phyloP scores from a whole-genome alignment of 1,140 invertebrate species.

The Cotesia chilonis region DNA sequence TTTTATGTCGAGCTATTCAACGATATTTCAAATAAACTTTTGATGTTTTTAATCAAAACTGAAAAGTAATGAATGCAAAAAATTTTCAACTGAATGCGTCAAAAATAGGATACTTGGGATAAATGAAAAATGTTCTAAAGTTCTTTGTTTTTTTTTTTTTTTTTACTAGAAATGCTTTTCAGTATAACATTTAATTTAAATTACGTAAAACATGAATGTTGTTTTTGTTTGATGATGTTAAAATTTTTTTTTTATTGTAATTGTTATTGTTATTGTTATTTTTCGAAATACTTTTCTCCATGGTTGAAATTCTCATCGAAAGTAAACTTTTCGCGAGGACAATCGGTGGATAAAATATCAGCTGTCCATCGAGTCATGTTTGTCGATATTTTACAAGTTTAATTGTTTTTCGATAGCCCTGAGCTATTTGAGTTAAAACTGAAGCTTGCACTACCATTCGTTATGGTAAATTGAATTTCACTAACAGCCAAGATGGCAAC shows the following conservation, averaged over 20 bases:
- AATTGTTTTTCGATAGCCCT: conserved; percentile 62
- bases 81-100: background rate
- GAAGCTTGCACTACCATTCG: conserved; percentile 46
- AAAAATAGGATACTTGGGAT: background rate
- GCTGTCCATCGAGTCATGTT: conserved; percentile 55
- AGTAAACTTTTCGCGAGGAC: conserved; percentile 34
- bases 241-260: background rate
- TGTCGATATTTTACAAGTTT: conserved; percentile 60
- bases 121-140: too few relatives aligned
- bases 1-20: background rate
- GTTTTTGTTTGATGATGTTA: too few relatives aligned
- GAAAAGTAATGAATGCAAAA: background rate
- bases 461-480: conserved; percentile 56
- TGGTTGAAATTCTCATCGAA: conserved; percentile 26
- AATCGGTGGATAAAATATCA: conserved; percentile 58
- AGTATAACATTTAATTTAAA: too few relatives aligned
- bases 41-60: background rate
- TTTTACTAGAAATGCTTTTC: background rate
- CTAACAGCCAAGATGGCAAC: conserved; percentile 52
- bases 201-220: too few relatives aligned
- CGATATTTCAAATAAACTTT: background rate
- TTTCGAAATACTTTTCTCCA: background rate
- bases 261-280: background rate
- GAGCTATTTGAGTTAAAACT: conserved; percentile 42
- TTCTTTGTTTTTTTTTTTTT: background rate